These are phyloP conservation scores for Hippoglossus stenolepis DNA, from an alignment of 2,113 vertebrate genomes.

Conservation along the genomic window DNA sequence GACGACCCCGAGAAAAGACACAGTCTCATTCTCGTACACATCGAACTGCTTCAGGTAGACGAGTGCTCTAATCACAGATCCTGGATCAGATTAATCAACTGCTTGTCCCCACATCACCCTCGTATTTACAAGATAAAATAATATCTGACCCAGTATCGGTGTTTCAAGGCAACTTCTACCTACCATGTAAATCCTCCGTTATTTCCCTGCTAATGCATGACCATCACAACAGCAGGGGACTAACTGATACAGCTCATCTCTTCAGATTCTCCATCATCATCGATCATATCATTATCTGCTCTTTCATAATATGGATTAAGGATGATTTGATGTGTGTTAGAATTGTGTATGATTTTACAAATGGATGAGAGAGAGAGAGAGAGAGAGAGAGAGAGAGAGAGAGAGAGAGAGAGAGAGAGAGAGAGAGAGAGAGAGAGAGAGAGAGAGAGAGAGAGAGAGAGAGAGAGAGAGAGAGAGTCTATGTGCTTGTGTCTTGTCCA, in stretches of 20 bases:
- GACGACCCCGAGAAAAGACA: constrained; percentile 28
- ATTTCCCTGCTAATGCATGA: constrained; percentile 69
- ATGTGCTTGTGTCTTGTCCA: not conserved
- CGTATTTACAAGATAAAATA: constrained; percentile 5
- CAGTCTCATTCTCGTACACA: constrained; percentile 58
- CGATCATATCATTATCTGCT: constrained; percentile 42
- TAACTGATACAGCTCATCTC: constrained; percentile 50
- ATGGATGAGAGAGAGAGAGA: not conserved
- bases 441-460: not conserved
- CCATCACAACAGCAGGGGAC: constrained; percentile 62
- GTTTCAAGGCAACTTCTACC: constrained; percentile 37
- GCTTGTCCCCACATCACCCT: not conserved
- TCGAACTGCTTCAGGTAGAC: constrained; percentile 49
- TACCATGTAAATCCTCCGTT: constrained; percentile 11
- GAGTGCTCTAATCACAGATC: constrained; percentile 52
- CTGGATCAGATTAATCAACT: constrained; percentile 52
- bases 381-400: not conserved
- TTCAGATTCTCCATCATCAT: constrained; percentile 52
- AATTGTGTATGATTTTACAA: not conserved
- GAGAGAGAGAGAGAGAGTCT: too few species aligned
- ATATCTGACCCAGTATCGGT: constrained; percentile 52
- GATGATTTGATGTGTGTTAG: not conserved
- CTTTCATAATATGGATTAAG: not conserved
- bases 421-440: not conserved
- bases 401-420: not conserved